Percentiles rank a stretch among this genome's conserved stretches.
phyloP scores from a whole-genome alignment of 2,113 vertebrate species.

The Neotoma lepida region DNA sequence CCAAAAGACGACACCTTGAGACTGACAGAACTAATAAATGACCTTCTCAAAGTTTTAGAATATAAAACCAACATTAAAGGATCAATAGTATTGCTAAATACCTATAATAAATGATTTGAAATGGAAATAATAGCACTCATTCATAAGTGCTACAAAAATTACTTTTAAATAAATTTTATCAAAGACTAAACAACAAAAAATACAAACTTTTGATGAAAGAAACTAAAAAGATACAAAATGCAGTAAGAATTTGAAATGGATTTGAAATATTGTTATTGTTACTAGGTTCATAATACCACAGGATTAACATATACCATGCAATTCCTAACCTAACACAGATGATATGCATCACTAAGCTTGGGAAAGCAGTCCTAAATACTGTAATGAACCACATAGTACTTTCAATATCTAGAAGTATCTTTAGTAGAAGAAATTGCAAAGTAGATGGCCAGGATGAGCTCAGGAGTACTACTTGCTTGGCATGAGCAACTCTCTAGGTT shows the following conservation, averaged over 20 bases:
- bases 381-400: not conserved
- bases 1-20: not conserved
- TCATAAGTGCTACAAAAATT: not conserved
- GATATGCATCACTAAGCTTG: not conserved
- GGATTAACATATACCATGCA: not conserved
- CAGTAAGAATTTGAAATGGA: not conserved
- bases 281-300: not conserved
- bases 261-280: not conserved
- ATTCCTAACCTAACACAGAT: not conserved
- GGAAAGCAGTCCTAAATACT: not conserved
- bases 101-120: not conserved
- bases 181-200: not conserved
- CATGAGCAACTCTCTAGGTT: not conserved
- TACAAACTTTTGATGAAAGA: not conserved
- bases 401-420: not conserved
- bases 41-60: not conserved
- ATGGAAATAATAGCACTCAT: not conserved
- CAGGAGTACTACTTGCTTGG: not conserved
- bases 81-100: not conserved
- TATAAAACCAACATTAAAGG: not conserved
- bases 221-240: not conserved
- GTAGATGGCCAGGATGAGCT: not conserved
- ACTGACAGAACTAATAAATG: not conserved
- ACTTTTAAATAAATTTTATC: not conserved
- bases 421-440: not conserved